Percentiles rank a stretch among this genome's conserved stretches.
Conservation (phyloP, 2,888 invertebrate species). For the Camponotus fellah region DNA sequence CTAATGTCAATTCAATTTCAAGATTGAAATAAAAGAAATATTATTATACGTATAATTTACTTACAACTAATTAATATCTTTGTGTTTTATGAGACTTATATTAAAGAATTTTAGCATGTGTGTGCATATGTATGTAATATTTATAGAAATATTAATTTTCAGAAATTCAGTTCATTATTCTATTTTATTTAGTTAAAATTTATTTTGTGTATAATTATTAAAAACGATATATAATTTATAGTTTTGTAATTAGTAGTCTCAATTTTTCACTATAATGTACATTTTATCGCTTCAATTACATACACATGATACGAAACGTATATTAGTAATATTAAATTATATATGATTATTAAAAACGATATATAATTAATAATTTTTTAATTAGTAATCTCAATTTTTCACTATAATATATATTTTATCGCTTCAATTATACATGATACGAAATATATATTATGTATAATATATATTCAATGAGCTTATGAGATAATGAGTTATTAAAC, state of each 20-base stretch:
- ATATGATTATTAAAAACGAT: conserved; percentile 4
- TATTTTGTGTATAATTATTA: not conserved
- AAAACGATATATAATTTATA: not conserved
- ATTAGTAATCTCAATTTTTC: not conserved
- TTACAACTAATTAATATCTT: not conserved
- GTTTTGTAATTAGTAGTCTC: not conserved
- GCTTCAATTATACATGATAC: not conserved
- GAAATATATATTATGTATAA: not conserved
- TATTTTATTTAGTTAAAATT: not conserved
- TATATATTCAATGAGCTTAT: not conserved
- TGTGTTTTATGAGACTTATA: not conserved
- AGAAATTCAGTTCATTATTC: not conserved
- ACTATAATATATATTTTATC: conserved; percentile 7
- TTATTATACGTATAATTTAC: not conserved
- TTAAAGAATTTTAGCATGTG: not conserved
- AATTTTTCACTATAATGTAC: conserved; percentile 14
- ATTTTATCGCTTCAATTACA: not conserved
- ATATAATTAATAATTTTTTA: not conserved
- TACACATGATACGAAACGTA: not conserved
- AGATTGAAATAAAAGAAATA: not conserved
- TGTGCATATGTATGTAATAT: not conserved
- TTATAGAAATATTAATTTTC: not conserved
- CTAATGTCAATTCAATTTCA: not conserved
- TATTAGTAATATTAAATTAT: not conserved
- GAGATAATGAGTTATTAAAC: not conserved